A percentile compares a stretch with the other conserved stretches of the same genome.
Evolutionary conservation across 2,797 vertebrate genomes (phyloP).

Genomic region (Psittacula derbiana): DNA sequence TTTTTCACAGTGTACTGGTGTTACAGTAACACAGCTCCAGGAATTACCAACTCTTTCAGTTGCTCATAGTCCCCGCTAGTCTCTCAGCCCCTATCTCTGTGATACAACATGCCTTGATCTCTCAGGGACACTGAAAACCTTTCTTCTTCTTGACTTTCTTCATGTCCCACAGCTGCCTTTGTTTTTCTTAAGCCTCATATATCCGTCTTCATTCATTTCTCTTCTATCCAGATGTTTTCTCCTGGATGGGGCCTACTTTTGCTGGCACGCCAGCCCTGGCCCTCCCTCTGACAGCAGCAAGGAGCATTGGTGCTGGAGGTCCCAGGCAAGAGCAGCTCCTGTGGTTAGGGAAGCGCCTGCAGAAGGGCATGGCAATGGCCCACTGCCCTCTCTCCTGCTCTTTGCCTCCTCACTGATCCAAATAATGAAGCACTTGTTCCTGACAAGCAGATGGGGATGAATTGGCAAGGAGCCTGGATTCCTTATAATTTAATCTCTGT

Average conservation of each 20-base stretch:
- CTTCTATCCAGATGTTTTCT: not conserved
- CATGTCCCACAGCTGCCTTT: not conserved
- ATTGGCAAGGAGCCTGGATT: conserved; percentile 13
- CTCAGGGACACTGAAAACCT: not conserved
- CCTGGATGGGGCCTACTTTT: not conserved
- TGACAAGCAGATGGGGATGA: conserved; percentile 19
- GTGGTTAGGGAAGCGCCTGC: not conserved
- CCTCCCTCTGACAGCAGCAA: not conserved
- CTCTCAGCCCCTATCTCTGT: not conserved
- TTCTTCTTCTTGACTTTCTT: not conserved
- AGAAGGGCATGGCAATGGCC: not conserved
- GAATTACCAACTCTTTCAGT: not conserved
- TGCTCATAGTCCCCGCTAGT: not conserved
- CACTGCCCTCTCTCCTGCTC: not conserved
- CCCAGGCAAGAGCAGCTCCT: not conserved
- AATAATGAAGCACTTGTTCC: not conserved
- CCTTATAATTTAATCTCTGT: conserved; percentile 38
- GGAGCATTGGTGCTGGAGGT: not conserved
- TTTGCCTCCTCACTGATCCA: not conserved
- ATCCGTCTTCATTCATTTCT: not conserved
- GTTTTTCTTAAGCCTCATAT: not conserved
- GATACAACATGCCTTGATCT: accelerated
- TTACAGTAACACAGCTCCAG: not conserved
- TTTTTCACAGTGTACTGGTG: not conserved
- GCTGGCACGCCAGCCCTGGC: not conserved